Evolutionary conservation across 2,113 vertebrate species (phyloP), one percentile per base, ranked within the genome.

Genomic region (Pituophis catenifer): DNA sequence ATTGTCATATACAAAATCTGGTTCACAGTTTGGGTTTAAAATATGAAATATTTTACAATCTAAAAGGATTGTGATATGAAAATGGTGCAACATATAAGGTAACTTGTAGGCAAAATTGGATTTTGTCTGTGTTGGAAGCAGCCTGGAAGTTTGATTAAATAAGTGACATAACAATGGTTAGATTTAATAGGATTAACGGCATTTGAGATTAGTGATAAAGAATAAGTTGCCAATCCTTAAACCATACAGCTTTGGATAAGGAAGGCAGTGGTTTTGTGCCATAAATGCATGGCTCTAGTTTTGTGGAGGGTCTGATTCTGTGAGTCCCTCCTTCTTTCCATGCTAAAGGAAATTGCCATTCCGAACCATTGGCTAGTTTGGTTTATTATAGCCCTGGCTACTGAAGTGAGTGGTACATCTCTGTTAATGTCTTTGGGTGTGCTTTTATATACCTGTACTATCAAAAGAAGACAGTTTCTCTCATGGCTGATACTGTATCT

Each of bases 321-420:
- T 93, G 58, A 85, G 59, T 55, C 54, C 0, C 9, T 44, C 81
- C 81, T 44, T 24, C 89, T 54, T n/a, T 54, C 89, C 92, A 95
- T 96, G 95, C 95, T 29, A 96, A 24, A 95, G 57, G 8, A 88
- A 94, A 5, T 9, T 48, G 17, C 90, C 33, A 90, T 91, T 88
- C 92, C 90, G 33, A 96, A 96, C 95, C 95, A 96, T 96, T 96
- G 95, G 88, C 92, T 88, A 53, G 94, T 90, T 44, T 57, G 44
- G 44, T 15, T 88, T 33, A 8, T 55, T 0, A 85, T 95, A 91
- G 75, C 91, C 91, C 91, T 90, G 70, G 81, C 59, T 90, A 93
- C 95, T 95, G 95, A 95, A 93, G 89, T 26, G 94, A 57, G 89
- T 89, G 29, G 93, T 23, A 96, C 95, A 96, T 33, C 4, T 91